Percentiles rank a stretch among this genome's conserved stretches.
These are phyloP conservation scores for Lottia scabra DNA, from an alignment of 2,888 invertebrate species.

Conservation along the genomic window DNA sequence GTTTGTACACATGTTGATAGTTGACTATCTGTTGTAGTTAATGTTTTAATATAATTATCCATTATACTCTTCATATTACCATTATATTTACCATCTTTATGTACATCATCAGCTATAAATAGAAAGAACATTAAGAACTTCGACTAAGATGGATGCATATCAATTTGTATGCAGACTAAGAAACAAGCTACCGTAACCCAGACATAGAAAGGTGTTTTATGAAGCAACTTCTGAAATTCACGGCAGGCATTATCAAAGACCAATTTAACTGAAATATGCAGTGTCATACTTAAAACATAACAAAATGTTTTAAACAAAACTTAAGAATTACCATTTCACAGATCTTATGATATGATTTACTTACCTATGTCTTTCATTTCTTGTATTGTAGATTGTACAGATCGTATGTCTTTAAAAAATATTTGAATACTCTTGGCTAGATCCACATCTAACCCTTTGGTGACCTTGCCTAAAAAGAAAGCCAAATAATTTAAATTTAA, in stretches of 20 bases:
- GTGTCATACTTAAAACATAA: too few relatives aligned
- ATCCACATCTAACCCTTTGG: conserved; percentile 46
- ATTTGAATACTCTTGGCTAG: conserved; percentile 48
- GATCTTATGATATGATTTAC: neutral
- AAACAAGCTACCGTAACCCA: too few relatives aligned
- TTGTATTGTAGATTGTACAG: conserved; percentile 39
- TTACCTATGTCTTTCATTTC: conserved; percentile 39
- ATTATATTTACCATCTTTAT: conserved; percentile 16
- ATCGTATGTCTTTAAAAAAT: conserved; percentile 51
- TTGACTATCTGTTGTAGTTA: conserved; percentile 35
- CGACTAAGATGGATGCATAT: too few relatives aligned
- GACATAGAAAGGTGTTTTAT: too few relatives aligned
- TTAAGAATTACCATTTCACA: too few relatives aligned
- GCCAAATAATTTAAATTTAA: too few relatives aligned
- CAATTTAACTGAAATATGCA: too few relatives aligned
- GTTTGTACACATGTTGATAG: conserved; percentile 32
- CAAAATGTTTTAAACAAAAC: too few relatives aligned
- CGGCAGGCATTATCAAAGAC: too few relatives aligned
- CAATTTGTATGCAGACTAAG: too few relatives aligned
- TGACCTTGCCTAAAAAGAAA: too few relatives aligned
- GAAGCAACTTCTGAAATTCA: too few relatives aligned
- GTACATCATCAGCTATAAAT: conserved; percentile 9
- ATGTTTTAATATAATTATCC: conserved; percentile 33
- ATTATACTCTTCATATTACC: conserved; percentile 31
- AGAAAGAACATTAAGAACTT: neutral